Evolutionary conservation across 1,140 invertebrate species (phyloP), one percentile per base, ranked within the genome.

Genomic region (Drosophila murphyi): DNA sequence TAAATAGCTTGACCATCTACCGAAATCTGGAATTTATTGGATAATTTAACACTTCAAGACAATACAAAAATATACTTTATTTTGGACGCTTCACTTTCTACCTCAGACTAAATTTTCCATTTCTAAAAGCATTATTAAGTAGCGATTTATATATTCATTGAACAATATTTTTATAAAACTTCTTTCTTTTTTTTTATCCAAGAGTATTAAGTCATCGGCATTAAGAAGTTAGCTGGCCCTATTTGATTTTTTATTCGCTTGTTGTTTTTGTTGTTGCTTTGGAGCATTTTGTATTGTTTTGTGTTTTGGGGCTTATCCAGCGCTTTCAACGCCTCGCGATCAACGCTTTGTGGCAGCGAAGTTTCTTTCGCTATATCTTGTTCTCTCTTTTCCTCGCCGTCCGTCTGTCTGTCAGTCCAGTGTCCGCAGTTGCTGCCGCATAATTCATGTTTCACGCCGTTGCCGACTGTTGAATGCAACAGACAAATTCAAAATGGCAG

Each of bases 381-480:
- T 37, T 5, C 39, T 32, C n/a, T 7, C 29, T 55, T 6, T 29
- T 12, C 7, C 35, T 55, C 43, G 7, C 41, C 7, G 31, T 12
- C 47, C 28, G 31, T 41, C 50, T 59, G 50, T 52, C 67, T 5
- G 28, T 31, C 50, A n/a, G 51, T 70, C 57, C 48, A 41, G 57
- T 37, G 32, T 61, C 47, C 64, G 39, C 60, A 65, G 55, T 57
- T 47, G 52, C 75, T 43, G 68, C 82, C 78, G 76, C 72, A 82
- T 82, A 79, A 87, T 82, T 87, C 78, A 87, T 87, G 82, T 82
- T 87, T 87, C 72, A 87, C 76, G 79, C 82, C 76, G 77, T 37
- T 56, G 54, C 34, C 54, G 48, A 55, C 35, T 55, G 45, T 12
- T 34, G 54, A 43, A 8, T 60, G 71, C 50, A 62, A 50, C 69